phyloP scores from a whole-genome alignment of 2,113 vertebrate genomes.

The Scatophagus argus region DNA sequence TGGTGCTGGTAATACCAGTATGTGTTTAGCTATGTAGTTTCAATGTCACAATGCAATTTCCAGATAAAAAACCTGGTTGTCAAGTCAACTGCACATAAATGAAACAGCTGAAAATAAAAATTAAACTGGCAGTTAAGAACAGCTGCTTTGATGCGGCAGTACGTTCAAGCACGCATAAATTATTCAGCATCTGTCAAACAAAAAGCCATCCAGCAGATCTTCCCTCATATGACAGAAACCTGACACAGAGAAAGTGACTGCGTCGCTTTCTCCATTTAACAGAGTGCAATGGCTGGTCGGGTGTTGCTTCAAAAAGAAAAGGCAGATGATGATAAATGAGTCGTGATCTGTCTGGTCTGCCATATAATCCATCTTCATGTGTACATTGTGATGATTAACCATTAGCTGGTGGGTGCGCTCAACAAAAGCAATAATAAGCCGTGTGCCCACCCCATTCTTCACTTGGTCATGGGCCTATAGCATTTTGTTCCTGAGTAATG shows the following conservation, averaged over 20 bases:
- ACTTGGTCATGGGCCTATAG: conserved; percentile 30
- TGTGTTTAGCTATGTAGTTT: conserved; percentile 2
- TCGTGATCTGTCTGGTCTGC: conserved; percentile 31
- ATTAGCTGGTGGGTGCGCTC: conserved; percentile 49
- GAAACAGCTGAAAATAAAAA: conserved; percentile 51
- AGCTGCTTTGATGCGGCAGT: conserved; percentile 57
- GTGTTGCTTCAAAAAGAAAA: conserved; percentile 31
- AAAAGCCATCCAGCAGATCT: conserved; percentile 46
- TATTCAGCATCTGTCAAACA: conserved; percentile 56
- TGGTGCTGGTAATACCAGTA: background rate
- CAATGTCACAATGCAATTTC: background rate
- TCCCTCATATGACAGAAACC: conserved; percentile 40
- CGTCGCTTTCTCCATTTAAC: background rate
- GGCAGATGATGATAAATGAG: conserved; percentile 52
- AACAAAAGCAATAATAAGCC: conserved; percentile 62
- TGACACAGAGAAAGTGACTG: conserved; percentile 4
- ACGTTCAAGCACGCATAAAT: conserved; percentile 51
- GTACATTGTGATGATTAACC: conserved; percentile 64
- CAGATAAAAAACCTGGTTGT: conserved; percentile 46
- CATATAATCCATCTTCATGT: conserved; percentile 64
- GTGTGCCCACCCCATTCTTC: conserved; percentile 38
- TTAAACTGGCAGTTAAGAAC: conserved; percentile 32
- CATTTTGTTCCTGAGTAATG: conserved; percentile 30
- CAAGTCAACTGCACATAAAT: conserved; percentile 47
- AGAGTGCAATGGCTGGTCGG: background rate